Percentiles rank a stretch among this genome's conserved stretches.
Evolutionary conservation across 2,797 vertebrate species (phyloP).

Genomic region (Centropyge bicolor): DNA sequence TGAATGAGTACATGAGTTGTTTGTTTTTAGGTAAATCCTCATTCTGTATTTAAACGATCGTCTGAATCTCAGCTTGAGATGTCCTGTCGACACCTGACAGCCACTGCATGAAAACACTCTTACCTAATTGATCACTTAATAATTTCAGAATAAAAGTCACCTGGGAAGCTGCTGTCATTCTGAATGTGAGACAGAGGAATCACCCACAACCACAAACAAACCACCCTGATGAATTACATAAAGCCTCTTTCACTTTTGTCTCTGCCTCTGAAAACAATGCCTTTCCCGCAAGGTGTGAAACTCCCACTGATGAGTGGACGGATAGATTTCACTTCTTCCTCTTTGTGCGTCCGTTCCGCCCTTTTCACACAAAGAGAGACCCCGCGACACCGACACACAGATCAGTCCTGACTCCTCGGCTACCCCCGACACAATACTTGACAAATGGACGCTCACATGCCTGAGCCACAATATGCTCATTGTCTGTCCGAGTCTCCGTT

Average conservation of each 20-base stretch:
- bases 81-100: background rate
- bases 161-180: conserved; percentile 6
- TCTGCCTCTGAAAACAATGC: conserved; percentile 34
- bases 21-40: too few relatives aligned
- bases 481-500: conserved; percentile 57
- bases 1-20: too few relatives aligned
- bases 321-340: conserved; percentile 52
- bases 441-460: conserved; percentile 62
- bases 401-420: conserved; percentile 30
- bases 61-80: background rate
- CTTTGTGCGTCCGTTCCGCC: conserved; percentile 40
- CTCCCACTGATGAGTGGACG: conserved; percentile 36
- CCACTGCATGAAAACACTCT: too few relatives aligned
- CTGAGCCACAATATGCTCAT: conserved; percentile 64
- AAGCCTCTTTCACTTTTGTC: conserved; percentile 22
- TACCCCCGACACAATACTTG: conserved; percentile 53
- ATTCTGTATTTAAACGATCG: background rate
- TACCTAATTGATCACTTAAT: background rate
- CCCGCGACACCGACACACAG: conserved; percentile 12
- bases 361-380: conserved; percentile 36
- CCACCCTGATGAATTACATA: conserved; percentile 31
- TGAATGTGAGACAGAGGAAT: conserved; percentile 15
- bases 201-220: background rate
- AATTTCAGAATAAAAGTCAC: conserved; percentile 26
- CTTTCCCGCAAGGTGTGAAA: conserved; percentile 38